Evolutionary conservation across 2,113 vertebrate genomes (phyloP), one percentile per base, ranked within the genome.

Genomic region (Cynocephalus volans): DNA sequence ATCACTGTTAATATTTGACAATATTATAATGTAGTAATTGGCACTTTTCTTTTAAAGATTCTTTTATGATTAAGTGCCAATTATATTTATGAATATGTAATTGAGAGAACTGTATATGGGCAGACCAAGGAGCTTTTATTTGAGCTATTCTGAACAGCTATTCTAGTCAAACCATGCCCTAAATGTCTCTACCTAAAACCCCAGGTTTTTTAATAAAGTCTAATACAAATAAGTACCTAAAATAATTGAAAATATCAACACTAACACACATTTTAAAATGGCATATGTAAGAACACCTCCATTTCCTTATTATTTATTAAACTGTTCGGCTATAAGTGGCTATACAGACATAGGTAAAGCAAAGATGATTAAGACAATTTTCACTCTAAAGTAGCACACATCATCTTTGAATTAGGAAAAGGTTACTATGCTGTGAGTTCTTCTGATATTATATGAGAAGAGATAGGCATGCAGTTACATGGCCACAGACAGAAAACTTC

Each of bases 211-310:
- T 14, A 79, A 67, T 80, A n/a, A 31, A 85, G 18, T 50, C 7
- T 88, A 79, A 93, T 82, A 73, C 1, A 67, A 95, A 56, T 6
- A 88, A 54, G 31, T 54, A 90, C 5, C 56, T 28, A 88, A 95
- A 52, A 50, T 65, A 77, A 77, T 13, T 60, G 8, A 85, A 81
- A 94, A 52, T 24, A 60, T 48, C 48, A 87, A 83, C 10, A 50
- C 31, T 67, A 31, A 86, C 14, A 50, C 23, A 60, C 13, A 65
- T 21, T 90, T 45, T 77, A 95, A 72, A 58, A 17, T 7, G 11
- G 26, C 23, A 28, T 33, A 64, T 21, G 21, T 1, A 41, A 23
- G 15, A 77, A 26, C 3, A 11, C 3, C 56, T 85, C 17, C 1
- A 31, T 21, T 48, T 54, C 60, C 69, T 70, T 36, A 60, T 72